A percentile compares a stretch with the other conserved stretches of the same genome.
Conservation (phyloP, 1,140 invertebrate genomes). For the Cryptotermes secundus region DNA sequence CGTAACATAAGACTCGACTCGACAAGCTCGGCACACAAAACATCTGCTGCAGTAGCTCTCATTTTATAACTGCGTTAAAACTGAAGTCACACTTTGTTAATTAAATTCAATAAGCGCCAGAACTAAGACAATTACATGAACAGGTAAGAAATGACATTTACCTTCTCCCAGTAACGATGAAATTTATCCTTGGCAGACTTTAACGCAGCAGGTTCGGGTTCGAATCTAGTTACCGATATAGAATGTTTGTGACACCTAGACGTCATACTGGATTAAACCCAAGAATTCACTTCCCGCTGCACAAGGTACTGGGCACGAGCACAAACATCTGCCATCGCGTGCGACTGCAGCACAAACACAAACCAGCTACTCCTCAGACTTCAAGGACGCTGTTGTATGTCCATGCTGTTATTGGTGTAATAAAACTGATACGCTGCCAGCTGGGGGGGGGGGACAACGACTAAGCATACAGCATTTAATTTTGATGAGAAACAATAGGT, state of each 20-base stretch:
- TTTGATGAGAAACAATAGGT: no score
- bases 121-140: no score
- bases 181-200: not conserved
- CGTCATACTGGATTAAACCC: not conserved
- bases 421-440: no score
- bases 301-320: not conserved
- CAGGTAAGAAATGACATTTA: not conserved
- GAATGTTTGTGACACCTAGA: slow-evolving; percentile 5
- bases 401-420: not conserved
- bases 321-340: not conserved
- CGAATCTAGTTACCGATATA: not conserved
- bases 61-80: no score
- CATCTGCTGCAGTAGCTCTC: no score
- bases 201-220: not conserved
- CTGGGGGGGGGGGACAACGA: no score
- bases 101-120: no score
- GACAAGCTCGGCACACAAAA: no score
- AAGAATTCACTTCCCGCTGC: not conserved
- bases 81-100: no score
- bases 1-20: no score
- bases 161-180: not conserved
- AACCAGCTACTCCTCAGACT: no score
- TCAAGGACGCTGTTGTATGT: not conserved
- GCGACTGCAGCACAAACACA: not conserved
- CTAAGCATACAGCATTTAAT: no score